Evolutionary conservation across 2,797 vertebrate species (phyloP), one percentile per base, ranked within the genome.

Genomic region (Okamejei kenojei): DNA sequence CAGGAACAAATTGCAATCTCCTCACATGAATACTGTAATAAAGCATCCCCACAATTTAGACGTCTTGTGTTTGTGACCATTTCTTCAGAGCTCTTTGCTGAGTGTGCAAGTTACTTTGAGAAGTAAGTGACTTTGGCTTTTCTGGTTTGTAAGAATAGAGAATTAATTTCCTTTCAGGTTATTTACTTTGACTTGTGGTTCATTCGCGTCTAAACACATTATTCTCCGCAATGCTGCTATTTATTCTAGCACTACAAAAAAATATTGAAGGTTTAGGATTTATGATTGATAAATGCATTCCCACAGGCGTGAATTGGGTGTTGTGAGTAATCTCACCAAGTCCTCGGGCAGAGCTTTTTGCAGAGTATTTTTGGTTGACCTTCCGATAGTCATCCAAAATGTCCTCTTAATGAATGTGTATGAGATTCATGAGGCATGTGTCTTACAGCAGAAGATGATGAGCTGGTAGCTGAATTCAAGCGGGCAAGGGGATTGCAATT

Each of bases 1-100:
- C 71, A 74, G 71, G 71, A 13, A 74, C 90, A 92, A 92, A 92
- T 92, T 92, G 38, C 90, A 74, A 74, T 92, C 71, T 92, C 90
- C 90, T 92, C 71, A 73, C 90, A 74, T 74, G 35, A 92, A 74
- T 74, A 92, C 90, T 74, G 68, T 54, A 92, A 92, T 73, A 92
- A 92, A 92, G 73, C 11, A 68, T 68, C 63, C 68, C 84, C n/a
- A 88, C 63, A 35, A n/a, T 88, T 68, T 88, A n/a, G 84, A 88
- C 35, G 84, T 68, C 7, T n/a, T 78, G 61, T 65, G 26, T 92
- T 92, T 92, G 90, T 73, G 90, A 58, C 71, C 71, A 92, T 92
- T 74, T 76, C 21, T 74, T 74, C 29, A 11, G 38, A 38, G 6
- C 11, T 54, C 10, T 92, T 74, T 74, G 23, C 21, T 74, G 68